Evolutionary conservation across 2,797 vertebrate genomes (phyloP).

Genomic region (Xenopus petersii): DNA sequence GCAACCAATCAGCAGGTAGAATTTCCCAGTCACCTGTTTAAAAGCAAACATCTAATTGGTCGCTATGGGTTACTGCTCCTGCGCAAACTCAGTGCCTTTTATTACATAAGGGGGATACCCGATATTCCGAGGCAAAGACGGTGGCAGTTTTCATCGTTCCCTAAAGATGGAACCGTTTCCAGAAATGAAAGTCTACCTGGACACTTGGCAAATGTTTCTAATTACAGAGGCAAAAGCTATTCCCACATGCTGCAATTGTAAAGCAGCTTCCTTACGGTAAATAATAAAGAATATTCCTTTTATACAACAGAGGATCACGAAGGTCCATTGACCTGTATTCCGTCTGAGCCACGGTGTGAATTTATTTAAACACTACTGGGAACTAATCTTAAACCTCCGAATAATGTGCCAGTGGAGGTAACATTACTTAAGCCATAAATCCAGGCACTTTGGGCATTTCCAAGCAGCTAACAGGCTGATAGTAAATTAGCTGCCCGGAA

Average conservation of each 20-base stretch:
- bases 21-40: too few species aligned
- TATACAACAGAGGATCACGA: neutral
- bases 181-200: too few species aligned
- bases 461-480: conserved; percentile 41
- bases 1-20: too few species aligned
- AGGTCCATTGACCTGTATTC: neutral
- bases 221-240: too few species aligned
- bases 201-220: too few species aligned
- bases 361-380: conserved; percentile 38
- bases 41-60: too few species aligned
- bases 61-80: too few species aligned
- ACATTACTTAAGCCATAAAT: conserved; percentile 38
- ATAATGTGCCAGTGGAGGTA: conserved; percentile 29
- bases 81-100: too few species aligned
- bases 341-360: neutral
- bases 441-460: conserved; percentile 31
- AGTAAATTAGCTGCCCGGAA: conserved; percentile 40
- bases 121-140: too few species aligned
- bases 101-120: too few species aligned
- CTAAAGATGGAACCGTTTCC: too few species aligned
- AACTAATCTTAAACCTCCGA: conserved; percentile 23
- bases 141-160: too few species aligned
- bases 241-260: neutral
- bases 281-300: neutral
- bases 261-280: neutral